Base-by-base conservation (phyloP, 1,140 invertebrate genomes). In the Euwallacea similis region DNA sequence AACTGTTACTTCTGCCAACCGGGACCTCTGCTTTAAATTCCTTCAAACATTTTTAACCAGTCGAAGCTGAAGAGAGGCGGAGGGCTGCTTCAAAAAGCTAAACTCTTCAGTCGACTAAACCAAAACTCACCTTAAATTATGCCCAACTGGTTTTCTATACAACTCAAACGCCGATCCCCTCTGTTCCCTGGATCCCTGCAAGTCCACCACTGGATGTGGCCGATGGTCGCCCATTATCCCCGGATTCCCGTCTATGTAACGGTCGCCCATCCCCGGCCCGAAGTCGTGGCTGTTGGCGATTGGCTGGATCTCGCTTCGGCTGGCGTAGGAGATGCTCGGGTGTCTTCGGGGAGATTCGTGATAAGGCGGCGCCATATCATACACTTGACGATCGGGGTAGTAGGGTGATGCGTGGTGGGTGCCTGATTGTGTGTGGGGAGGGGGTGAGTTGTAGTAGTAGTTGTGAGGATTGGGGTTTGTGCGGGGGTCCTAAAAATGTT, bases 101-200 rank as follows among this genome's bases (percentile, higher is more conserved):
- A 1, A 33, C 21, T 33, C 4, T 33, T 33, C 4, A 33, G 21
- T 33, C 21, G 21, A 33, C 21, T 33, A 33, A 33, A 33, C 21
- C 21, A 33, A 33, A 74, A 68, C 77, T 85, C 85, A 92, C 89
- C 90, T 91, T 77, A 91, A 84, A 78, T 91, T 92, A 78, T 90
- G 89, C 84, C 91, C 86, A 68, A 85, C 86, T 13, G 94, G 94
- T 83, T 97, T 97, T 76, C 93, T 90, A 81, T 98, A 98, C 43
- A 97, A 84, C 79, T 98, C 95, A 81, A 98, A 98, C 8, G 96
- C 96, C 75, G 94, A 96, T n/a, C 93, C 94, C 56, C 94, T 85
- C 79, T 96, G 93, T 80, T 96, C 94, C 74, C 93, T 89, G 77
- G 93, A 92, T 10, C 93, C 92, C 71, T 82, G 81, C 56, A 82